Conservation (phyloP, 1,140 invertebrate genomes). For the Cryptotermes secundus region DNA sequence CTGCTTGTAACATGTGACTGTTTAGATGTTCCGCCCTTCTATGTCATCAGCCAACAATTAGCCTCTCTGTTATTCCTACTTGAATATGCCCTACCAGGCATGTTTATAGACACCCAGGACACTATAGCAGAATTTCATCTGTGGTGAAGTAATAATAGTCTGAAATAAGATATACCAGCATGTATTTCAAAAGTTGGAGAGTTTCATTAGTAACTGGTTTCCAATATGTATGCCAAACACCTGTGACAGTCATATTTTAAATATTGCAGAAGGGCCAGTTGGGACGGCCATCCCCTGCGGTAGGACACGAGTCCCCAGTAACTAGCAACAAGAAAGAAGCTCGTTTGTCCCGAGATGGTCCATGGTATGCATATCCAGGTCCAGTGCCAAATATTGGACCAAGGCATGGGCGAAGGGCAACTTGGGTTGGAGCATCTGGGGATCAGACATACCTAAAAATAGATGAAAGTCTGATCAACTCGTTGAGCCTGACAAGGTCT, state of each 20-base stretch:
- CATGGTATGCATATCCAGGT: constrained; percentile 82
- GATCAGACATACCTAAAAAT: constrained; percentile 95
- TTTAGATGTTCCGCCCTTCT: too few species aligned
- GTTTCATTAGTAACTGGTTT: too few species aligned
- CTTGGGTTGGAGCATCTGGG: constrained; percentile 90
- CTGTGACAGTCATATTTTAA: not conserved
- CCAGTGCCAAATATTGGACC: constrained; percentile 77
- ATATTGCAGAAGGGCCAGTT: constrained; percentile 79
- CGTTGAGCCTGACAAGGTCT: constrained; percentile 78
- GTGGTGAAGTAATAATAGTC: too few species aligned
- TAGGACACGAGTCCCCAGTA: constrained; percentile 6
- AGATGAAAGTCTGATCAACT: constrained; percentile 90
- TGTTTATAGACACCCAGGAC: too few species aligned
- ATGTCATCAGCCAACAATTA: too few species aligned
- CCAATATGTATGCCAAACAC: too few species aligned
- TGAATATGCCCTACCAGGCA: too few species aligned
- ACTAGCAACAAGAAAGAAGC: constrained; percentile 40
- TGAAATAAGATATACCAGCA: too few species aligned
- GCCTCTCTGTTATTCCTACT: too few species aligned
- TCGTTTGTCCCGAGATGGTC: constrained; percentile 40
- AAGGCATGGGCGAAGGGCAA: constrained; percentile 76
- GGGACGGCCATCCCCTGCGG: constrained; percentile 59
- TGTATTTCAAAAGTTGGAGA: too few species aligned
- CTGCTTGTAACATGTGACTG: too few species aligned
- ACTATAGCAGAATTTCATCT: too few species aligned